Base-by-base conservation (phyloP, 2,113 vertebrate genomes). In the Bambusicola thoracicus region DNA sequence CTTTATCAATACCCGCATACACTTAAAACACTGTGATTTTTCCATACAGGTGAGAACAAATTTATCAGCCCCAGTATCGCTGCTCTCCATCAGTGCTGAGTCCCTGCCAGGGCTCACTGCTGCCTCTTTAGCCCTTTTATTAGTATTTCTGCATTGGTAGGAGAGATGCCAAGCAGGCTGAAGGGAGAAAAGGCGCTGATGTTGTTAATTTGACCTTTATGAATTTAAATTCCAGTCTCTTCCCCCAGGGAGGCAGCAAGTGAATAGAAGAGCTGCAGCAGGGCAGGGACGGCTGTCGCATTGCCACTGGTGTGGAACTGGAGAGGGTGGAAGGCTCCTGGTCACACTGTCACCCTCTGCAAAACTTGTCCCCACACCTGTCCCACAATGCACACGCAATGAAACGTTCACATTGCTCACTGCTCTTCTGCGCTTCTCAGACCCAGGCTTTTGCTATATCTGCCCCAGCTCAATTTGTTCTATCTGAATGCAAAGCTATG, bases 201-300 rank as follows among this genome's bases (percentile, higher is more conserved):
- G 36, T 25, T 87, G 43, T 85, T 91, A 82, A 91, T 91, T 76
- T 66, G 83, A 97, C 93, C 85, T 97, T 95, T 86, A 81, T 58
- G 65, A 85, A 82, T 95, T 84, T 55, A 55, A 70, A 94, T 85
- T 75, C 25, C 69, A 89, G 94, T 77, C 63, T 82, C 49, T 56
- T 56, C 29, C 91, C 78, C 36, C 16, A n/a, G 41, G 58, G 38
- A 85, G 44, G 61, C 46, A 49, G 27, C 10, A 44, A 73, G 46
- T 80, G 94, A 67, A 77, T 58, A 68, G 59, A 81, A 24, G 15
- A n/a, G 34, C 89, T 51, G 69, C 2, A 2, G 69, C 87, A 67
- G 0, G 18, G 61, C 16, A 83, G 62, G 48, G 43, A 29, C 5
- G 34, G 40, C 78, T 21, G 85, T 63, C 68, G 63, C 56, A 56